These are phyloP conservation scores for Anoplolepis gracilipes DNA, from an alignment of 1,140 invertebrate genomes.

Conservation along the genomic window DNA sequence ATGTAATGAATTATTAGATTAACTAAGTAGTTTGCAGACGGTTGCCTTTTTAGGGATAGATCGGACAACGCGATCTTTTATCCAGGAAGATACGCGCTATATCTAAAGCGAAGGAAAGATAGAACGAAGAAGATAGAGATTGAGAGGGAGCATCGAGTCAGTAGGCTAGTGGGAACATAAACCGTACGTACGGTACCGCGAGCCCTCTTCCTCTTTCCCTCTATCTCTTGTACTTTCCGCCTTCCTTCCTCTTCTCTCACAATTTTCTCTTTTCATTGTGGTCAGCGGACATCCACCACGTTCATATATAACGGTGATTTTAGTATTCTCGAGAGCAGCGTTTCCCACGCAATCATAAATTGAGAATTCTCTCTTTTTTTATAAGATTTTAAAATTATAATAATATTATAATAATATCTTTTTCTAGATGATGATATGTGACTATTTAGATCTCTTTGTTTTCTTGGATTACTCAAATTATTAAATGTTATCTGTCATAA, in stretches of 20 bases:
- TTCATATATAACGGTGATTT: constrained; percentile 23
- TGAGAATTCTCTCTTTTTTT: not conserved
- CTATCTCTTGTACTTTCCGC: constrained; percentile 62
- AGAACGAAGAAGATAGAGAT: constrained; percentile 58
- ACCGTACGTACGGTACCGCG: constrained; percentile 72
- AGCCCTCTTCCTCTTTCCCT: constrained; percentile 65
- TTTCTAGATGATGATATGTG: not conserved
- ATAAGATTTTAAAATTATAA: not conserved
- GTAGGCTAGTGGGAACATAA: constrained; percentile 84
- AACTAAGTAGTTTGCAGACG: not conserved
- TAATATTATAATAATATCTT: not conserved
- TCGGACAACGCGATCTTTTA: constrained; percentile 28
- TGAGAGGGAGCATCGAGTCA: constrained; percentile 76
- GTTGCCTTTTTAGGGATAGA: not conserved
- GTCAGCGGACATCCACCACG: not conserved
- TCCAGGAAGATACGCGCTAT: constrained; percentile 55
- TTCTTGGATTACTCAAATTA: too few relatives aligned
- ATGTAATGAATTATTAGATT: not conserved
- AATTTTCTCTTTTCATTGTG: constrained; percentile 53
- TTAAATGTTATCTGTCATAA: not conserved
- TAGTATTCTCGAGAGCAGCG: constrained; percentile 9
- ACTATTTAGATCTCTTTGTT: not conserved
- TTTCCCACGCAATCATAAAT: constrained; percentile 13
- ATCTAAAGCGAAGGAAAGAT: constrained; percentile 54
- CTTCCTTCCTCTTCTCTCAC: constrained; percentile 61